phyloP scores from a whole-genome alignment of 92 coral and sea anemone species.

The Epizoanthus rinbou region DNA sequence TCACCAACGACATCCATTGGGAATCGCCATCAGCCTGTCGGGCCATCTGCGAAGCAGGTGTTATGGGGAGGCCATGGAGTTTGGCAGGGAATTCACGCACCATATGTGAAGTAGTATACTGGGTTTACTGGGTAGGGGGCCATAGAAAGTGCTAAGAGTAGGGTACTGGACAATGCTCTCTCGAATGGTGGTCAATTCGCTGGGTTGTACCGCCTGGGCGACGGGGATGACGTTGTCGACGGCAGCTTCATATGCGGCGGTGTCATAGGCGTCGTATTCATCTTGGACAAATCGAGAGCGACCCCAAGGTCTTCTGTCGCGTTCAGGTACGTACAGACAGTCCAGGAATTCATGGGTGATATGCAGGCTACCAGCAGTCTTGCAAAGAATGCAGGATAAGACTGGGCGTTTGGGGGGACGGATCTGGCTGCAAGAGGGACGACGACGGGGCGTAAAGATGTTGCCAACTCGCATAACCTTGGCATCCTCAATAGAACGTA shows the following conservation, averaged over 20 bases:
- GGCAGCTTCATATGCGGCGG: not conserved
- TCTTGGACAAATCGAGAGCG: conserved; percentile 15
- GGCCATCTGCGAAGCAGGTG: conserved; percentile 63
- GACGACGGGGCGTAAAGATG: conserved; percentile 5
- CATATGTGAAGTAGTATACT: conserved; percentile 58
- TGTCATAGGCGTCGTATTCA: conserved; percentile 1
- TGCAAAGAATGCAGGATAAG: conserved; percentile 49
- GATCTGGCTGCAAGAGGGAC: not conserved
- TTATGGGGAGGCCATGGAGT: conserved; percentile 52
- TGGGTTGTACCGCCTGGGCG: conserved; percentile 1
- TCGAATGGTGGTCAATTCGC: conserved; percentile 11
- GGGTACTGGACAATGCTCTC: conserved; percentile 39
- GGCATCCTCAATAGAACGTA: conserved; percentile 9
- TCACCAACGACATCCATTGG: conserved; percentile 62
- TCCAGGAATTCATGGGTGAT: conserved; percentile 14
- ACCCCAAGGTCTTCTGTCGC: conserved; percentile 13
- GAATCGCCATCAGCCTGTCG: conserved; percentile 62
- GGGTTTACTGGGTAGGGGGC: conserved; percentile 52
- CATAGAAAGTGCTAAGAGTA: conserved; percentile 40
- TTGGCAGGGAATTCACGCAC: conserved; percentile 33
- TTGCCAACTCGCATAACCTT: conserved; percentile 43
- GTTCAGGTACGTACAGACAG: conserved; percentile 10
- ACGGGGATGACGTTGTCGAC: not conserved
- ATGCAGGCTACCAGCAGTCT: conserved; percentile 49
- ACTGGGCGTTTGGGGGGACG: not conserved